These are phyloP conservation scores for Tetranychus cinnabarinus DNA, from an alignment of 1,140 invertebrate genomes.

Conservation along the genomic window DNA sequence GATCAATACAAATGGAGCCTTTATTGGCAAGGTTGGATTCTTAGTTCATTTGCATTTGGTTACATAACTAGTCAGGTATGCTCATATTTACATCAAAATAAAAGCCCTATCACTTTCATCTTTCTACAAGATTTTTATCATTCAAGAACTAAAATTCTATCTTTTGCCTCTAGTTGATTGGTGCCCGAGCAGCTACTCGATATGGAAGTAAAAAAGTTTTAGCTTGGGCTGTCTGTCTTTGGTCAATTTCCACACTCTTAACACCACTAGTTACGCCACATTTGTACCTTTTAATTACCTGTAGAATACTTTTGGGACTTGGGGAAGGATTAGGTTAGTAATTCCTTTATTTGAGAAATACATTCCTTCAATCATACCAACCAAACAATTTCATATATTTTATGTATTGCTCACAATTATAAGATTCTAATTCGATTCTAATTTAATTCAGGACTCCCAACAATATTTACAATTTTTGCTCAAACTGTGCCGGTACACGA, in stretches of 20 bases:
- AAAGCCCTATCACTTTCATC: neutral
- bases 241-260: constrained; percentile 46
- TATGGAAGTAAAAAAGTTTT: constrained; percentile 47
- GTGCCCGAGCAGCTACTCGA: constrained; percentile 40
- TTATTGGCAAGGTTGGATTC: constrained; percentile 48
- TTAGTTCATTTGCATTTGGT: constrained; percentile 50
- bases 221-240: constrained; percentile 41
- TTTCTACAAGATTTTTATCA: neutral
- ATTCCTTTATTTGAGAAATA: neutral
- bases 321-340: constrained; percentile 45
- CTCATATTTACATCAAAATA: neutral
- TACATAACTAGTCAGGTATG: constrained; percentile 50
- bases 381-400: neutral
- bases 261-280: constrained; percentile 42
- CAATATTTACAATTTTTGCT: constrained; percentile 54
- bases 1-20: constrained; percentile 45
- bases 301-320: constrained; percentile 40
- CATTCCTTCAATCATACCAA: neutral
- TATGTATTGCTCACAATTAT: too few species aligned
- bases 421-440: neutral
- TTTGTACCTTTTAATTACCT: constrained; percentile 33
- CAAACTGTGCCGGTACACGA: constrained; percentile 46
- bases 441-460: constrained; percentile 35
- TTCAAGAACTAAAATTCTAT: neutral
- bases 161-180: constrained; percentile 29